Evolutionary conservation across 1,140 invertebrate species (phyloP), one percentile per base, ranked within the genome.

Genomic region (Coelopa frigida): DNA sequence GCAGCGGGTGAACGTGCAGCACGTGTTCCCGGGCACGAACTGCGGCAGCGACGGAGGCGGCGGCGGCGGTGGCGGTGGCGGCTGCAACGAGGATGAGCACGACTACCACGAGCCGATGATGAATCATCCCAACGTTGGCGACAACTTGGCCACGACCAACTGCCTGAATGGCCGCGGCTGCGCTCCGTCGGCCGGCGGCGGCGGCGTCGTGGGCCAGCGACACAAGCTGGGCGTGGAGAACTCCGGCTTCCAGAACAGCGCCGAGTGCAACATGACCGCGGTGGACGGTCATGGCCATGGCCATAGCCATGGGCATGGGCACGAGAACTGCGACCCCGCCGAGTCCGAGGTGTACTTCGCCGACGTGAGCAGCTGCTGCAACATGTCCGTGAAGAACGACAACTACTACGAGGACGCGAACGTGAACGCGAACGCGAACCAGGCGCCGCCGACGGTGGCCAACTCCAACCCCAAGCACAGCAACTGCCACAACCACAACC

Each of bases 341-440:
- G 80, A 81, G 50, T 87, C 84, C 3, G 87, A 90, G 68, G 75
- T 90, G 1, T 89, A 90, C 59, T 89, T 89, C 61, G 86, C 85
- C 2, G 85, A 89, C 57, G 85, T 88, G 1, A 87, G 84, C n/a
- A 89, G 85, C 39, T 88, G 85, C 57, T 87, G 85, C 53, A 83
- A 83, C 58, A 79, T 83, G 46, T 84, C 81, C 44, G 73, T 84
- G 3, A 76, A 81, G 53, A 78, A 79, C 52, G 78, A 79, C 54
- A 65, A 55, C 33, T 65, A 58, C 44, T 68, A 70, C 12, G 61
- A 70, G 39, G 68, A 69, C 37, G 56, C 65, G 14, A 57, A 59
- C 35, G 44, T 42, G 20, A 26, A 37, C 8, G 7, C 18, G 7
- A 8, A 17, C 35, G 8, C 8, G 27, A 10, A 29, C 27, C 27